These are phyloP conservation scores for Spizaetus ornatus DNA, from an alignment of 2,113 vertebrate species.

Conservation along the genomic window DNA sequence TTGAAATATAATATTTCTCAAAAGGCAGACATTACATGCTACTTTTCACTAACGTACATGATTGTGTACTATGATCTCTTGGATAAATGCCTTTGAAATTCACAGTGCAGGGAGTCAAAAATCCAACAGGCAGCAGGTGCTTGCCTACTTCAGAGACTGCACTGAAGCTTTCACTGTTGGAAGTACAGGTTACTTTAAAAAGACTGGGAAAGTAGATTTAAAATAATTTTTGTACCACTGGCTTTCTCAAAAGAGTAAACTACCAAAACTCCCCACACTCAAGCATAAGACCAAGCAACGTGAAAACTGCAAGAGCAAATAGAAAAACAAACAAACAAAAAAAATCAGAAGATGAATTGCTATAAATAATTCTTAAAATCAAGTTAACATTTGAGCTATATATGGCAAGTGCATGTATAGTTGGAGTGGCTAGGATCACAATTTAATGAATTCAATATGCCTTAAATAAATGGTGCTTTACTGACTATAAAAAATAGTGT, in stretches of 20 bases:
- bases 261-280: background rate
- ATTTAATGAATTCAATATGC: background rate
- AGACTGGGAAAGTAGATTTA: background rate
- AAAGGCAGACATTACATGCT: background rate
- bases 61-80: background rate
- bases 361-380: background rate
- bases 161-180: background rate
- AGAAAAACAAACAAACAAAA: background rate
- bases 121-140: background rate
- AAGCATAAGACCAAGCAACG: background rate
- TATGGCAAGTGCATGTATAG: background rate
- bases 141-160: background rate
- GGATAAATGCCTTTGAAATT: background rate
- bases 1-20: background rate
- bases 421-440: background rate
- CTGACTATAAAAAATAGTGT: background rate
- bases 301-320: background rate
- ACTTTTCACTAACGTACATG: background rate
- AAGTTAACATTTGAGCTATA: background rate
- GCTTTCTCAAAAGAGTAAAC: background rate
- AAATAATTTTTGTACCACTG: background rate
- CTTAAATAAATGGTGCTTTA: background rate
- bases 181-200: background rate
- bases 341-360: background rate
- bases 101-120: background rate